These are phyloP conservation scores for Ganaspis sp. DNA, from an alignment of 1,140 invertebrate genomes.

Conservation along the genomic window DNA sequence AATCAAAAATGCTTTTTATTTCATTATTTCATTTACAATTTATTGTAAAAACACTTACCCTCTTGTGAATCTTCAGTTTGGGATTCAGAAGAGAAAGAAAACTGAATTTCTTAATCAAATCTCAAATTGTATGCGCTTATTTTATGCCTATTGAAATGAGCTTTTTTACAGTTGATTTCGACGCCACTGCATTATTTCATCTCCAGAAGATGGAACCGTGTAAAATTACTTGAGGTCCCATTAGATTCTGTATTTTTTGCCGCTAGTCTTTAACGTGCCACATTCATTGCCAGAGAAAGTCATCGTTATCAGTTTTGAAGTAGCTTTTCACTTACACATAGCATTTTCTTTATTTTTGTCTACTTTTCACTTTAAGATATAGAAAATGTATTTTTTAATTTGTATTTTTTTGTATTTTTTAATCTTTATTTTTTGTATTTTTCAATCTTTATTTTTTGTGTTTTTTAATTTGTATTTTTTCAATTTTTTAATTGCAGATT, in stretches of 20 bases:
- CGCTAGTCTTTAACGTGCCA: not conserved
- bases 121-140: not conserved
- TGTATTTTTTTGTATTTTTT: too few species aligned
- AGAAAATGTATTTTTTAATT: too few species aligned
- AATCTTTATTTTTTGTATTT: too few species aligned
- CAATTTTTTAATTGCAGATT: too few species aligned
- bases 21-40: not conserved
- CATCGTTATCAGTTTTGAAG: too few species aligned
- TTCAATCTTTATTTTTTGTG: too few species aligned
- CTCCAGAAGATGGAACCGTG: slow-evolving; percentile 3
- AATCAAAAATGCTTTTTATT: not conserved
- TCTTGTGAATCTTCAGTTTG: not conserved
- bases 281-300: too few species aligned
- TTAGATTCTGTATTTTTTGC: not conserved
- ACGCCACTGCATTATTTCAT: slow-evolving; percentile 1
- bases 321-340: too few species aligned
- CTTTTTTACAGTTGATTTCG: slow-evolving; percentile 3
- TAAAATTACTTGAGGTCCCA: not conserved
- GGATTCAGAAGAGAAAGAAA: not conserved
- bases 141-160: slow-evolving; percentile 3
- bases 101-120: not conserved
- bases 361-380: too few species aligned
- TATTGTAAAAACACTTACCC: not conserved
- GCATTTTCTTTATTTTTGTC: too few species aligned
- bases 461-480: too few species aligned